These are phyloP conservation scores for Pseudonaja textilis DNA, from an alignment of 2,113 vertebrate species.

Conservation along the genomic window DNA sequence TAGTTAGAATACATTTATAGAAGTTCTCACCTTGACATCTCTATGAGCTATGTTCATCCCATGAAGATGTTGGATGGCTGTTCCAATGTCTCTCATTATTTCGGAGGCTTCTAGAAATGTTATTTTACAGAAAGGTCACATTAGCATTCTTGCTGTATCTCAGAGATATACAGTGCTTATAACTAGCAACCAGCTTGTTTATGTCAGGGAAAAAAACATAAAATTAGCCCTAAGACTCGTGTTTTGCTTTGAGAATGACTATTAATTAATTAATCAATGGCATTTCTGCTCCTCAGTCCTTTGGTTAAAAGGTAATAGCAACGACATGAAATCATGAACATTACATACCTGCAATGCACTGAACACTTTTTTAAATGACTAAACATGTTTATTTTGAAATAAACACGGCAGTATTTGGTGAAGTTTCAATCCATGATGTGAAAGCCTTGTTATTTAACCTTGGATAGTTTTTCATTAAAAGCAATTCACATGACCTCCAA, in stretches of 20 bases:
- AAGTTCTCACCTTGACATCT: constrained; percentile 88
- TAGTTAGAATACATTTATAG: constrained; percentile 9
- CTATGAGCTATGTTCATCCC: constrained; percentile 91
- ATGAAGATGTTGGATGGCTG: constrained; percentile 91
- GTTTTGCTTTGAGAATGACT: constrained; percentile 58
- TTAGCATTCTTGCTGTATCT: constrained; percentile 57
- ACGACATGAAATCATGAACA: neutral
- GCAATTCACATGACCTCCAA: neutral
- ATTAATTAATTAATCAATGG: neutral
- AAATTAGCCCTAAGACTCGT: constrained; percentile 60
- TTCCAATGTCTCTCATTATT: constrained; percentile 94
- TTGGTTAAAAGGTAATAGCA: constrained; percentile 40
- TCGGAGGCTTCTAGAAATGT: constrained; percentile 85
- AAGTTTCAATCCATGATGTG: neutral
- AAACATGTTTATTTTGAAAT: neutral
- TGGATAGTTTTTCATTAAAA: neutral
- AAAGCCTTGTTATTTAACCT: neutral
- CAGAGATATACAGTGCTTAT: constrained; percentile 48
- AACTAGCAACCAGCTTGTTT: constrained; percentile 57
- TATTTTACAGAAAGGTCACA: constrained; percentile 63
- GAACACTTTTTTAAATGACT: neutral
- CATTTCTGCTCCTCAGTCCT: constrained; percentile 28
- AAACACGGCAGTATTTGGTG: neutral
- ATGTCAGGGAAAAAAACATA: constrained; percentile 45
- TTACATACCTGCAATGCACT: neutral